phyloP scores from a whole-genome alignment of 2,797 vertebrate species.

The Anomalospiza imberbis region DNA sequence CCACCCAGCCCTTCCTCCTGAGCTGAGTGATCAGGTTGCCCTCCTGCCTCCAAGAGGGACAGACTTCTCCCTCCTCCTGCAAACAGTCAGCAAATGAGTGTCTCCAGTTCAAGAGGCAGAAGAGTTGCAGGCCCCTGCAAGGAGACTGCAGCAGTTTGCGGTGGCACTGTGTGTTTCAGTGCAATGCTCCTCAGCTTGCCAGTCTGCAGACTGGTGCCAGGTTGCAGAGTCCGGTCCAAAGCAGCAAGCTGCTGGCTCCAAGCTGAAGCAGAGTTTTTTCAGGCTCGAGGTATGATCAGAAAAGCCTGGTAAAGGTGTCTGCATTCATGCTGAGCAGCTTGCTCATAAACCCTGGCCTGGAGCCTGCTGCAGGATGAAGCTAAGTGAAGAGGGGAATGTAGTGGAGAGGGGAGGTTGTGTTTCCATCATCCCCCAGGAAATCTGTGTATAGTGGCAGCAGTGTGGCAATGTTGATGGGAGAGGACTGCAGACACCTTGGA shows the following conservation, averaged over 20 bases:
- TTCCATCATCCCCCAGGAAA: neutral
- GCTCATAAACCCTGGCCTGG: neutral
- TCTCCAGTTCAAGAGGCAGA: constrained; percentile 23
- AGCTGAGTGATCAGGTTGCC: constrained; percentile 20
- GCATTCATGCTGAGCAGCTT: neutral
- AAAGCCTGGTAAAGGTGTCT: neutral
- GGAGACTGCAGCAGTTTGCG: constrained; percentile 54
- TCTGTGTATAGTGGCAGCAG: neutral
- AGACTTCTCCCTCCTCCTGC: neutral
- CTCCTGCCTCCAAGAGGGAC: neutral
- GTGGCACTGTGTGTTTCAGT: neutral
- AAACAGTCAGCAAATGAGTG: neutral
- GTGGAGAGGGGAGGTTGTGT: neutral
- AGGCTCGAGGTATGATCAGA: neutral
- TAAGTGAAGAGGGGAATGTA: neutral
- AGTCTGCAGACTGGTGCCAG: constrained; percentile 48
- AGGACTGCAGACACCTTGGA: neutral
- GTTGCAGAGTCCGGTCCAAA: constrained; percentile 44
- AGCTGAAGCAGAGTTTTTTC: constrained; percentile 1
- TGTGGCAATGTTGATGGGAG: neutral
- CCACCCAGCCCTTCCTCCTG: constrained; percentile 32
- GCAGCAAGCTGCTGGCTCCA: constrained; percentile 39
- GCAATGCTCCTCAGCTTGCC: constrained; percentile 41
- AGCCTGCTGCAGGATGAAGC: neutral
- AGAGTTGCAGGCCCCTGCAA: constrained; percentile 25